phyloP scores from a whole-genome alignment of 2,797 vertebrate genomes.

The Eulemur rubriventer region DNA sequence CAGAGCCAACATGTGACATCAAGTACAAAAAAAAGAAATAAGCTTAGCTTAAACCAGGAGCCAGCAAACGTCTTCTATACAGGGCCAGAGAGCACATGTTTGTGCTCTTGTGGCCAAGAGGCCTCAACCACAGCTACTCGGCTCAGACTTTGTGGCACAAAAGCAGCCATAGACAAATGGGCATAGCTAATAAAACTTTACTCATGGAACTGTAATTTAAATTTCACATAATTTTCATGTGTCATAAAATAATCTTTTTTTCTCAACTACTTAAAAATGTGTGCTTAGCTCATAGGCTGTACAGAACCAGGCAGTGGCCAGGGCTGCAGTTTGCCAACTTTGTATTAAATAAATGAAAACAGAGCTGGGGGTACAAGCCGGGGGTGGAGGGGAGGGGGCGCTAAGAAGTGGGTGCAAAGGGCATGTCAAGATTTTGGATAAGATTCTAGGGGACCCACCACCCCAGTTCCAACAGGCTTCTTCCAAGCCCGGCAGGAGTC shows the following conservation, averaged over 20 bases:
- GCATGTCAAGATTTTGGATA: not conserved
- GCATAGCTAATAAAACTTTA: not conserved
- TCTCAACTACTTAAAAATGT: not conserved
- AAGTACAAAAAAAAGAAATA: not conserved
- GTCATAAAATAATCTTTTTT: not conserved
- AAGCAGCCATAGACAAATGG: not conserved
- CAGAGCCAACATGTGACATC: not conserved
- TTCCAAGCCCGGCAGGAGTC: not conserved
- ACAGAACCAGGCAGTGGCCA: not conserved
- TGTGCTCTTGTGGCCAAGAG: no score
- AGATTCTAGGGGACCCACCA: not conserved
- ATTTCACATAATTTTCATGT: not conserved
- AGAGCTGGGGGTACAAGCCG: accelerated
- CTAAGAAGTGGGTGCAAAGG: not conserved
- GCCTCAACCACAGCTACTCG: accelerated
- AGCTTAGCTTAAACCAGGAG: no score
- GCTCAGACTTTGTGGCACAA: not conserved
- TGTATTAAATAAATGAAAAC: not conserved
- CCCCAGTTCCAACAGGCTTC: not conserved
- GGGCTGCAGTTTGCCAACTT: not conserved
- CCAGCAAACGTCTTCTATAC: not conserved
- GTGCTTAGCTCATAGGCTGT: not conserved
- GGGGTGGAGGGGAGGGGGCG: no score
- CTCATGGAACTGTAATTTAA: not conserved
- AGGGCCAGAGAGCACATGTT: accelerated